Conservation (phyloP, 2,113 vertebrate species). For the Seriola quinqueradiata region DNA sequence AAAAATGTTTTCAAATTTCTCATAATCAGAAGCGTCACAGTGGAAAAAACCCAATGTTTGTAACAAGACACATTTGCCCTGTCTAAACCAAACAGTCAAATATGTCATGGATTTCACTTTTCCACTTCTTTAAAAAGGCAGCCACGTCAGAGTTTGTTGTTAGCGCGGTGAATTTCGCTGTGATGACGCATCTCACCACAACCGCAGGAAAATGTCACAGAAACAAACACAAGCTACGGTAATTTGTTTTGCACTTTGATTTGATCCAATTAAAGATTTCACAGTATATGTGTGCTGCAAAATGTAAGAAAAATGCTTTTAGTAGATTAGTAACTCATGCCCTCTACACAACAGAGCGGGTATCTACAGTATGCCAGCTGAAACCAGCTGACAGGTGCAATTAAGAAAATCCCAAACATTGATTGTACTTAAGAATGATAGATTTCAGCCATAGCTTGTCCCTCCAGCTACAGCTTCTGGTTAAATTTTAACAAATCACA, state of each 20-base stretch:
- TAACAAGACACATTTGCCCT: background rate
- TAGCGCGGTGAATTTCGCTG: constrained; percentile 8
- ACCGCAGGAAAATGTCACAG: constrained; percentile 20
- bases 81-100: constrained; percentile 1
- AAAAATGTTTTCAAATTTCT: background rate
- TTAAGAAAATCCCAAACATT: constrained; percentile 33
- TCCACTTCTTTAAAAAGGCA: background rate
- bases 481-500: constrained; percentile 56
- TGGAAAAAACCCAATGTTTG: background rate
- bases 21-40: background rate
- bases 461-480: constrained; percentile 22
- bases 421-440: constrained; percentile 30
- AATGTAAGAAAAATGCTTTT: constrained; percentile 1
- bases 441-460: constrained; percentile 17
- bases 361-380: constrained; percentile 22
- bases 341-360: background rate
- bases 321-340: constrained; percentile 30
- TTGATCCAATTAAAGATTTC: constrained; percentile 29
- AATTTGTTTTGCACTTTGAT: constrained; percentile 40
- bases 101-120: background rate
- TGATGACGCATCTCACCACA: constrained; percentile 16
- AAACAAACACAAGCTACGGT: constrained; percentile 24
- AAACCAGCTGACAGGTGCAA: constrained; percentile 29
- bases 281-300: constrained; percentile 17
- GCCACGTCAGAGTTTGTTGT: background rate